Evolutionary conservation across 2,113 vertebrate genomes (phyloP), one percentile per base, ranked within the genome.

Genomic region (Mormyrus lacerda): DNA sequence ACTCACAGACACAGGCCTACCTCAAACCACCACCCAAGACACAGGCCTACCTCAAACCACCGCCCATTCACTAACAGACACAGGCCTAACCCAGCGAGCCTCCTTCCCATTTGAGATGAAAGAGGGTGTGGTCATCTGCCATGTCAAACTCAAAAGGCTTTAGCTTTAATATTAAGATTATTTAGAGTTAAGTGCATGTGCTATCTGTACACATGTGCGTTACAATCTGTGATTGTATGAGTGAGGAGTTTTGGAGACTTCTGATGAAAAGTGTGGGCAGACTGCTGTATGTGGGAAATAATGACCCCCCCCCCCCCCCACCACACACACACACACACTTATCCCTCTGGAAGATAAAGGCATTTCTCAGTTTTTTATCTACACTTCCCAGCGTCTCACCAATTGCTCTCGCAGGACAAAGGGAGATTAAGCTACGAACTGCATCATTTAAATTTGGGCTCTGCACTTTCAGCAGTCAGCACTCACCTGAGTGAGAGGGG

Each of bases 371-470:
- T 69, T 85, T 82, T 50, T 90, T 91, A 93, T 93, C 89, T 65
- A 91, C 45, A 79, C 90, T 91, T 94, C 93, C 89, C 69, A 1
- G 47, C n/a, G n/a, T n/a, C n/a, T n/a, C n/a, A n/a, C n/a, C 91
- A 90, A 91, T 92, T 48, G 91, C 69, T 93, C 89, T 89, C 92
- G 91, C 87, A 89, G 90, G 87, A 90, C 91, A 87, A 82, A 82
- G 7, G 89, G 10, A 90, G 92, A 93, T 93, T 94, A 92, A 90
- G 89, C 61, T 65, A 86, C 85, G 89, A 89, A 87, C 11, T 53
- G 82, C 85, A 79, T 82, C 79, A 88, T 76, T 50, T 53, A 88
- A 90, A 89, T 47, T 3, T 65, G 35, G 53, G 65, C 44, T 87
- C 87, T 91, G 88, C 88, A 31, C 83, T 31, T 31, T 69, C 31